A percentile compares a stretch with the other conserved stretches of the same genome.
Conservation (phyloP, 1,140 invertebrate species). For the Leptonema lineaticorne region DNA sequence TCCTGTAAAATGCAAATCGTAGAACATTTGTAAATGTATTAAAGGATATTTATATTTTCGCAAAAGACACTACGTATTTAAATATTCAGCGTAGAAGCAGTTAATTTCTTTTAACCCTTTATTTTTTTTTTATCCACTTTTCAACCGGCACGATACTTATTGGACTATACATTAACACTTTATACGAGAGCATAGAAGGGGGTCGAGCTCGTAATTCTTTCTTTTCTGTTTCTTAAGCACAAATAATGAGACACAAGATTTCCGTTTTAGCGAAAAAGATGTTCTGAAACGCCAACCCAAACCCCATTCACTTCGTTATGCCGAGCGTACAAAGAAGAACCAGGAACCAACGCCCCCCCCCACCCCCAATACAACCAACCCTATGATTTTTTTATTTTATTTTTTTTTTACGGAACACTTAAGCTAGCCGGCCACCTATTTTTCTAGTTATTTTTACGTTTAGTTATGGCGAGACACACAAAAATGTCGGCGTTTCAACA, state of each 20-base stretch:
- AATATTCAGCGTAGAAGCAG: slow-evolving; percentile 39
- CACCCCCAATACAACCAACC: no score
- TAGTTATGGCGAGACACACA: slow-evolving; percentile 39
- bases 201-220: slow-evolving; percentile 39
- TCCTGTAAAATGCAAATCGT: no score
- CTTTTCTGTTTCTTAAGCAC: slow-evolving; percentile 43
- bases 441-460: slow-evolving; percentile 39
- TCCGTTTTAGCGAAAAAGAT: slow-evolving; percentile 43
- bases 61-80: slow-evolving; percentile 38
- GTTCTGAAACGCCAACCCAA: slow-evolving; percentile 33
- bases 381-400: no score
- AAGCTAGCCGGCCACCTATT: slow-evolving; percentile 30
- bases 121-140: no score
- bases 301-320: background rate
- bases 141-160: no score
- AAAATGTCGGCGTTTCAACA: slow-evolving; percentile 11
- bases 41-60: slow-evolving; percentile 30
- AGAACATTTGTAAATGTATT: no score
- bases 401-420: slow-evolving; percentile 38
- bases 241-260: slow-evolving; percentile 43
- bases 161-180: no score
- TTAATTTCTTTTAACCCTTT: slow-evolving; percentile 40
- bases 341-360: no score
- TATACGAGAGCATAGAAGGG: slow-evolving; percentile 3
- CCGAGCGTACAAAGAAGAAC: no score